phyloP scores from a whole-genome alignment of 2,888 invertebrate genomes.

The Drosophila lutescens region DNA sequence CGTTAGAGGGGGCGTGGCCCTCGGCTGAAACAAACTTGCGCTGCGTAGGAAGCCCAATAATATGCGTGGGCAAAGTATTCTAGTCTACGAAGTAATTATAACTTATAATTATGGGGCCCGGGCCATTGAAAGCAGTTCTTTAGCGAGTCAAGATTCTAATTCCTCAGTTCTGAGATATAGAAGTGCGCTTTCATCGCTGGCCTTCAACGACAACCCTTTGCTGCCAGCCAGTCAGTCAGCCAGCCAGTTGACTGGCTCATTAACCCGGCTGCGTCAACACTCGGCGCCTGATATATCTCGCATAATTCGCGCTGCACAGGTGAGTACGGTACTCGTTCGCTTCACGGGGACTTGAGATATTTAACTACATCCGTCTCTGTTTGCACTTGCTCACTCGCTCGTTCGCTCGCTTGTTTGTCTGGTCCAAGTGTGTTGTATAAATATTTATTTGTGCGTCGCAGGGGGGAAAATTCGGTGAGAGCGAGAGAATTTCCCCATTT shows the following conservation, averaged over 20 bases:
- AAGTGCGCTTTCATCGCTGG: background rate
- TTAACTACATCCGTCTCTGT: conserved; percentile 67
- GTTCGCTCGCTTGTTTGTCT: conserved; percentile 26
- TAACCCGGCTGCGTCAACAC: conserved; percentile 68
- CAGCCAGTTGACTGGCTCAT: conserved; percentile 54
- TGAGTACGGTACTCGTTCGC: conserved; percentile 54
- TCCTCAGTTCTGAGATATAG: background rate
- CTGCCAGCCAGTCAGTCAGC: conserved; percentile 15
- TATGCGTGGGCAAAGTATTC: no score
- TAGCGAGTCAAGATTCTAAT: no score
- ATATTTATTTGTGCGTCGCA: conserved; percentile 64
- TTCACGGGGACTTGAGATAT: conserved; percentile 72
- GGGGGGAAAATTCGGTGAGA: background rate
- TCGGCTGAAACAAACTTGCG: no score
- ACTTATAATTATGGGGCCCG: background rate
- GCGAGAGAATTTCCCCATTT: background rate
- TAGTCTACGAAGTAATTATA: background rate
- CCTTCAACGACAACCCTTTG: conserved; percentile 11
- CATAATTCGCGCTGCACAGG: conserved; percentile 47
- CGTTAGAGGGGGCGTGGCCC: no score
- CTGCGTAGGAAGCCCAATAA: no score
- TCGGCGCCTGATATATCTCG: conserved; percentile 30
- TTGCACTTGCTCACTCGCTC: conserved; percentile 31
- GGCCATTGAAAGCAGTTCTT: background rate
- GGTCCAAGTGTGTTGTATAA: conserved; percentile 63